These are phyloP conservation scores for Dolichopus griseipennis DNA, from an alignment of 2,888 invertebrate genomes.

Conservation along the genomic window DNA sequence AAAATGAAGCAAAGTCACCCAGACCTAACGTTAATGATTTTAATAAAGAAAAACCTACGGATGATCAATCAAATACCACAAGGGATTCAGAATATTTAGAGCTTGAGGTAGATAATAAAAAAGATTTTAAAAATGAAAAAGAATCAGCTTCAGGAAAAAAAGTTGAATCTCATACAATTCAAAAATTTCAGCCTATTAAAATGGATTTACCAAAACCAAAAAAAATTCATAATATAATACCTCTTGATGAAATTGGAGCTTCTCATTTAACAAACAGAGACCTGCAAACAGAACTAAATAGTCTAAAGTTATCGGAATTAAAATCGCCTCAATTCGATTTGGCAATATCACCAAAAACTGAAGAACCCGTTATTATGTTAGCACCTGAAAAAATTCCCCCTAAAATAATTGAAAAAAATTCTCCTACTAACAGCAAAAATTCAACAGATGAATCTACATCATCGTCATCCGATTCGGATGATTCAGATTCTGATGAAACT, in stretches of 20 bases:
- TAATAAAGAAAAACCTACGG: background rate
- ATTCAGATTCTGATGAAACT: conserved; percentile 15
- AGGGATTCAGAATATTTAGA: background rate
- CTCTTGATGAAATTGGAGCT: background rate
- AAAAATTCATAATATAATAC: background rate
- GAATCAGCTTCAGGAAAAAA: background rate
- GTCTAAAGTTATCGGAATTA: background rate
- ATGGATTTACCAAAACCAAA: background rate
- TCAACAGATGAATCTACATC: background rate
- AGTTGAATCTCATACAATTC: background rate
- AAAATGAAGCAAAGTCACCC: background rate
- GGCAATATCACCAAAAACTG: background rate
- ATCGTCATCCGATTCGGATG: conserved; percentile 13
- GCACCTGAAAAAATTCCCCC: background rate
- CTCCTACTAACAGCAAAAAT: background rate
- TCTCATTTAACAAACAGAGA: background rate
- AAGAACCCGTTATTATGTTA: background rate
- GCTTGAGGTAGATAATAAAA: background rate
- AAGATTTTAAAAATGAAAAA: background rate
- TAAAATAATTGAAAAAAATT: background rate
- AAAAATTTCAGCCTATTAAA: background rate
- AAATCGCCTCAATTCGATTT: background rate
- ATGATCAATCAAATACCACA: background rate
- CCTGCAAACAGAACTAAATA: background rate
- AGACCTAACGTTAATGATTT: background rate